Percentiles rank a stretch among this genome's conserved stretches.
phyloP scores from a whole-genome alignment of 2,113 vertebrate genomes.

The Ahaetulla prasina region DNA sequence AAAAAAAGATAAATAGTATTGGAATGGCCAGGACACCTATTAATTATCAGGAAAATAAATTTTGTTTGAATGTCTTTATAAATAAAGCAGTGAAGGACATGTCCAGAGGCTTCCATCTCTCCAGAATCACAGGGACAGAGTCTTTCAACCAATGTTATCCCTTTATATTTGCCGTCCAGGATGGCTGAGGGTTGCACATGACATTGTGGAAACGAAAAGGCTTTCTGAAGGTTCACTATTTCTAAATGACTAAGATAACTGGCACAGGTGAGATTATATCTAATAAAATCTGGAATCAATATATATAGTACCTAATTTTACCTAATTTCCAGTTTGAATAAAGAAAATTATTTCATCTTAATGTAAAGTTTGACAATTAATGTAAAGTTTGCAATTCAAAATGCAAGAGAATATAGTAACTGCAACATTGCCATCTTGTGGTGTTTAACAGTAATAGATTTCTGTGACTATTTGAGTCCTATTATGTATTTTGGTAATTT shows the following conservation, averaged over 20 bases:
- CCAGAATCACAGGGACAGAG: neutral
- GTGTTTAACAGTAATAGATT: constrained; percentile 46
- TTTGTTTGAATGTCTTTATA: neutral
- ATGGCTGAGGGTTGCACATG: neutral
- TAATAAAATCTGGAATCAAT: neutral
- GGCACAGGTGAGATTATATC: neutral
- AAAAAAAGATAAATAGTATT: too few species aligned
- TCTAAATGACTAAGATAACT: neutral
- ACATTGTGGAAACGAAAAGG: neutral
- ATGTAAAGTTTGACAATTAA: constrained; percentile 32
- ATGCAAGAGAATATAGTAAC: constrained; percentile 38
- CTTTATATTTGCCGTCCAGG: neutral
- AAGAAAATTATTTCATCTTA: constrained; percentile 8
- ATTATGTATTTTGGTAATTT: neutral
- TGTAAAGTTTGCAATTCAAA: constrained; percentile 39
- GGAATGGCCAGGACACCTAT: neutral
- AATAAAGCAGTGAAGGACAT: neutral
- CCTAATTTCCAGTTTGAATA: constrained; percentile 12
- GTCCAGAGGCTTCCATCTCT: neutral
- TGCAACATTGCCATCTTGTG: constrained; percentile 75
- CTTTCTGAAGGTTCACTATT: neutral
- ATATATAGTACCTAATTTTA: neutral
- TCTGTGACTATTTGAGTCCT: neutral
- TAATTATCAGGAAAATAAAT: neutral
- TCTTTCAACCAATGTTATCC: neutral